Conservation (phyloP, 1,140 invertebrate genomes). For the Rhyacophila brunnea region DNA sequence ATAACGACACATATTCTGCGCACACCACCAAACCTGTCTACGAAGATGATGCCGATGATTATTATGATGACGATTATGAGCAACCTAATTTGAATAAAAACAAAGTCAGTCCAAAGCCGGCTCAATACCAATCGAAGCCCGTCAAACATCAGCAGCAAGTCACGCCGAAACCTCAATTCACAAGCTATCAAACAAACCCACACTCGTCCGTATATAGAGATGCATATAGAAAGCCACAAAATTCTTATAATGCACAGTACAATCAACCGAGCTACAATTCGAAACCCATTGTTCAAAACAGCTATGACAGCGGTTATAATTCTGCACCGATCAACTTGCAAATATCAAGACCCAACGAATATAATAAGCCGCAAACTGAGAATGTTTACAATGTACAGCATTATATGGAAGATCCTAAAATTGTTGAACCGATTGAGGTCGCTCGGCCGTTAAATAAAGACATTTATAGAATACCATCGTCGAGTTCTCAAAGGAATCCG, state of each 20-base stretch:
- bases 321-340: not conserved
- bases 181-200: conserved; percentile 14
- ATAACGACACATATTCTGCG: conserved; percentile 37
- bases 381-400: not conserved
- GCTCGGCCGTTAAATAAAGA: too few relatives aligned
- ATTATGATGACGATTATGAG: conserved; percentile 44
- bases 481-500: not conserved
- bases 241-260: conserved; percentile 6
- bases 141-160: conserved; percentile 11
- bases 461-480: too few relatives aligned
- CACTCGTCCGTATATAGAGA: conserved; percentile 10
- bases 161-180: conserved; percentile 3
- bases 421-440: too few relatives aligned
- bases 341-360: not conserved
- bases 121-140: conserved; percentile 10
- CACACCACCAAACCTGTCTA: conserved; percentile 19
- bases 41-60: conserved; percentile 36
- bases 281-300: not conserved
- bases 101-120: conserved; percentile 2
- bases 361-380: not conserved
- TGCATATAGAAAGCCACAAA: conserved; percentile 21
- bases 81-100: conserved; percentile 19
- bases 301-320: too few relatives aligned
- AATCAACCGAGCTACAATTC: conserved; percentile 11
- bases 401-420: too few relatives aligned